Percentiles rank a stretch among this genome's conserved stretches.
Evolutionary conservation across 2,888 invertebrate genomes (phyloP).

Genomic region (Pristionchus arcanus): DNA sequence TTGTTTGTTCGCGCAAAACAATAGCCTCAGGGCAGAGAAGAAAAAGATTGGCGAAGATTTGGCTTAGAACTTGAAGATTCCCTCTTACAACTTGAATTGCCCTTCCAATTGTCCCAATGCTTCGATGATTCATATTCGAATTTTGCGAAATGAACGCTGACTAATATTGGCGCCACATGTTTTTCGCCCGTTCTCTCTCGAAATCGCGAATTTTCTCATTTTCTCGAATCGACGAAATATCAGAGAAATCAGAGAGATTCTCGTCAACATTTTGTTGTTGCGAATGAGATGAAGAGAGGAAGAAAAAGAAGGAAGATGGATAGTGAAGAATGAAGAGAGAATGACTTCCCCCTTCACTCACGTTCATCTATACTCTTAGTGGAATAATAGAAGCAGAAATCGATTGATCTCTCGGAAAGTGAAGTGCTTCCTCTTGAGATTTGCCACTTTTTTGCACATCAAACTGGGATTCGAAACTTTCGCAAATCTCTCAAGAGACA

Average conservation of each 20-base stretch:
- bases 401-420: not conserved
- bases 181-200: not conserved
- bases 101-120: not conserved
- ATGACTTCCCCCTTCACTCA: not conserved
- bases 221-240: not conserved
- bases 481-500: constrained; percentile 18
- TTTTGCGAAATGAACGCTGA: constrained; percentile 39
- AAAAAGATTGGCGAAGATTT: not conserved
- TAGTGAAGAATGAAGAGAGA: not conserved
- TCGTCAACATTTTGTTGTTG: constrained; percentile 1
- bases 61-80: not conserved
- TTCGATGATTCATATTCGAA: constrained; percentile 11
- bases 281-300: constrained; percentile 16
- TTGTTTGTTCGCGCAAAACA: constrained; percentile 35
- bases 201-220: not conserved
- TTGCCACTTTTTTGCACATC: not conserved
- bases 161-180: not conserved
- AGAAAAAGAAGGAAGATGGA: constrained; percentile 1
- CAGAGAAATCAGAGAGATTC: not conserved
- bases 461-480: constrained; percentile 24
- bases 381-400: constrained; percentile 2
- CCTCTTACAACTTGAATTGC: not conserved
- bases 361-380: not conserved
- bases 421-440: constrained; percentile 13
- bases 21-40: not conserved